These are phyloP conservation scores for Stenopsyche tienmushanensis DNA, from an alignment of 1,140 invertebrate genomes.

Conservation along the genomic window DNA sequence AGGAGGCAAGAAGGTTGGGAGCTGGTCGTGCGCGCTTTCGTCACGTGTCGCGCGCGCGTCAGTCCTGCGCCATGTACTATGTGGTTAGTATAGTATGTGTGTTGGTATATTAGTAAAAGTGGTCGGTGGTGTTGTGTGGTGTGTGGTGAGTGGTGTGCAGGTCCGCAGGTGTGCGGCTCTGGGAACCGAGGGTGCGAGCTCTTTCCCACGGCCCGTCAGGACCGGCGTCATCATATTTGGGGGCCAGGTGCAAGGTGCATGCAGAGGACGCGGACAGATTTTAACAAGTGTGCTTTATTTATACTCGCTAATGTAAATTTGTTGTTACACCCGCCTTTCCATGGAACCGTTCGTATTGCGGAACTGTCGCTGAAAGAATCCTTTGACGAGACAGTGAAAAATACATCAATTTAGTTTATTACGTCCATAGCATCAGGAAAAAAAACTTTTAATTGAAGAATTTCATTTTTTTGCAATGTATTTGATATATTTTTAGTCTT, in stretches of 20 bases:
- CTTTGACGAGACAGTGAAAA: no score
- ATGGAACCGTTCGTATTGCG: background rate
- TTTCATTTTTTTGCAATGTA: no score
- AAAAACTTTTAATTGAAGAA: no score
- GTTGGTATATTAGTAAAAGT: background rate
- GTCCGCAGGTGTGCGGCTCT: constrained; percentile 12
- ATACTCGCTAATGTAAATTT: background rate
- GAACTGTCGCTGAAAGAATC: background rate
- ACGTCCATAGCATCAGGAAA: no score
- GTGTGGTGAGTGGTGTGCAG: no score
- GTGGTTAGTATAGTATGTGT: background rate
- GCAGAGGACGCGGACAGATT: background rate
- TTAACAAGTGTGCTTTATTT: constrained; percentile 5
- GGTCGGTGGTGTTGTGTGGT: background rate
- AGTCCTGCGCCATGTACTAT: background rate
- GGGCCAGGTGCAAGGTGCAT: constrained; percentile 8
- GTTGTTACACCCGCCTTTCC: background rate
- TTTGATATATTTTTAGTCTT: no score
- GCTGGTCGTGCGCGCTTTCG: background rate
- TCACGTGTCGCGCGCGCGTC: constrained; percentile 14
- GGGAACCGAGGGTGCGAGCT: constrained; percentile 16
- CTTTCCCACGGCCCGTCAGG: constrained; percentile 27
- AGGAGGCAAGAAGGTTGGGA: background rate
- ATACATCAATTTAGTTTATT: no score
- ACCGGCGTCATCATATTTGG: constrained; percentile 9